phyloP scores from a whole-genome alignment of 2,113 vertebrate genomes.

The Dipodomys merriami region DNA sequence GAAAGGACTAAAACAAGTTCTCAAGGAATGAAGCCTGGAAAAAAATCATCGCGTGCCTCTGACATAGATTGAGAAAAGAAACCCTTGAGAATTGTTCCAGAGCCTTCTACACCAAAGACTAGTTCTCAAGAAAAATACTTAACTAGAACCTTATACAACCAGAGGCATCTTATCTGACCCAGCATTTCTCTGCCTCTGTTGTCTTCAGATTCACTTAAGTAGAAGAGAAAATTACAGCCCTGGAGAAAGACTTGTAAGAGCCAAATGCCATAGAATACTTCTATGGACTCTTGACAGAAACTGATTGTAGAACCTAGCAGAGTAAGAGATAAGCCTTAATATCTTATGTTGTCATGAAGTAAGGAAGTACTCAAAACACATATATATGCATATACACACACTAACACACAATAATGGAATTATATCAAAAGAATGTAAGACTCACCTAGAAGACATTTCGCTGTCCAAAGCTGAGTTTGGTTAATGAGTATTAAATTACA shows the following conservation, averaged over 20 bases:
- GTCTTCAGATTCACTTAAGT: neutral
- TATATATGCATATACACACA: neutral
- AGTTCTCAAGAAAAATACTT: no score
- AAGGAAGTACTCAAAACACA: neutral
- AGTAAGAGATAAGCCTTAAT: neutral
- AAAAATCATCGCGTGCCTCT: no score
- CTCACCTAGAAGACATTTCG: neutral
- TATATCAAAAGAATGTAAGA: neutral
- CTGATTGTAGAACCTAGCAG: neutral
- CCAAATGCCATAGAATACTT: neutral
- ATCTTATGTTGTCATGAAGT: neutral
- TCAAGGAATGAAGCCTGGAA: neutral
- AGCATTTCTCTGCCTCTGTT: neutral
- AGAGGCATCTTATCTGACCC: no score
- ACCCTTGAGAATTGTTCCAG: neutral
- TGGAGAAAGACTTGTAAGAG: neutral
- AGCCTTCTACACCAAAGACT: neutral
- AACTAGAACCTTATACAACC: neutral
- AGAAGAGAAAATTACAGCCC: neutral
- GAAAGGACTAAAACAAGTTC: neutral
- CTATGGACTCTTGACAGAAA: neutral
- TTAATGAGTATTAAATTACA: neutral
- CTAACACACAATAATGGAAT: neutral
- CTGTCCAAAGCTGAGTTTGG: no score
- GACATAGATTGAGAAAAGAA: no score